A percentile compares a stretch with the other conserved stretches of the same genome.
These are phyloP conservation scores for Oreochromis niloticus DNA, from an alignment of 2,113 vertebrate species.

Conservation along the genomic window DNA sequence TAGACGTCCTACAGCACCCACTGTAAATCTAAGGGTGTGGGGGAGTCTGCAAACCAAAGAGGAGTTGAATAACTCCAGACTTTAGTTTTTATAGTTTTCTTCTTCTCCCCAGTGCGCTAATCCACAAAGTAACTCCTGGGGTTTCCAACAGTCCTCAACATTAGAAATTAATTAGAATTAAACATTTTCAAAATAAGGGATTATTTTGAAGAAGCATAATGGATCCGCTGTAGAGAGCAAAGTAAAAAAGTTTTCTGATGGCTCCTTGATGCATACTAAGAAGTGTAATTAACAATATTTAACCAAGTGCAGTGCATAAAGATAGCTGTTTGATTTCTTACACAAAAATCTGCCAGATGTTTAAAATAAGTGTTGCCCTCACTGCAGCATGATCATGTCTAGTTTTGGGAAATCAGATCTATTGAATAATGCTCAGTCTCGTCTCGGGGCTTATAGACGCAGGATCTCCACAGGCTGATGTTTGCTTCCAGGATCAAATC, in stretches of 20 bases:
- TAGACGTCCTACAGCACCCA: not conserved
- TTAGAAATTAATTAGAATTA: not conserved
- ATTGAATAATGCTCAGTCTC: not conserved
- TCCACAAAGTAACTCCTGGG: not conserved
- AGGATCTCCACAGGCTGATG: not conserved
- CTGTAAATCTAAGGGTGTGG: conserved; percentile 37
- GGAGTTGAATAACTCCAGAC: not conserved
- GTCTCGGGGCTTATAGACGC: not conserved
- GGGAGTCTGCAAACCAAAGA: conserved; percentile 1
- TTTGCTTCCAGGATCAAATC: not conserved
- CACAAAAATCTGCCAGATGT: not conserved
- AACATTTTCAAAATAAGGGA: not conserved
- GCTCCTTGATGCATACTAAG: not conserved
- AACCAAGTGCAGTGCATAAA: not conserved
- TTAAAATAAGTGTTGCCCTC: not conserved
- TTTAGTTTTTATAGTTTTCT: not conserved
- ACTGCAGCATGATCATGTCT: not conserved
- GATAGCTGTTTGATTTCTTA: not conserved
- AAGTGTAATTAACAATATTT: rapidly evolving
- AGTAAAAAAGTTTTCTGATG: rapidly evolving
- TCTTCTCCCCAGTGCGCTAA: not conserved
- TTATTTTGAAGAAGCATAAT: not conserved
- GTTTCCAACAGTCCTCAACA: not conserved
- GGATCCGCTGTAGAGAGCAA: not conserved
- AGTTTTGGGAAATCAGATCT: not conserved